Conservation (phyloP, 2,888 invertebrate genomes). For the Octodonta nipae region DNA sequence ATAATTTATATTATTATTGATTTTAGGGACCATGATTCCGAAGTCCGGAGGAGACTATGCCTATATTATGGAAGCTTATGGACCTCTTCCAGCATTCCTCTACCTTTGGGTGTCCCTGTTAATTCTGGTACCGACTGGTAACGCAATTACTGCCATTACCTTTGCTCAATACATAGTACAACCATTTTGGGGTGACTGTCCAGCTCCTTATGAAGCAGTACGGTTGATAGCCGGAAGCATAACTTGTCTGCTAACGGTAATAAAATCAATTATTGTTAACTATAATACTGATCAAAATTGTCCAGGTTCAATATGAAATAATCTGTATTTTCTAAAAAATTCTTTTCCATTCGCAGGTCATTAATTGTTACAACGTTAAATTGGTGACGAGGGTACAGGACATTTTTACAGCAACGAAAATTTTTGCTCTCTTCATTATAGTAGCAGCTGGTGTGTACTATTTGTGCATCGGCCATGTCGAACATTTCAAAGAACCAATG, state of each 20-base stretch:
- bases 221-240: conserved; percentile 76
- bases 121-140: conserved; percentile 74
- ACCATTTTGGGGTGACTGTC: conserved; percentile 71
- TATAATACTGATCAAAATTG: no score
- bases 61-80: conserved; percentile 86
- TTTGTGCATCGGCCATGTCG: conserved; percentile 56
- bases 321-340: not conserved
- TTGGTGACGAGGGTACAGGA: conserved; percentile 91
- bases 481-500: conserved; percentile 67
- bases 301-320: no score
- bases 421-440: conserved; percentile 69
- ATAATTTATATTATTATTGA: no score
- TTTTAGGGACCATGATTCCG: conserved; percentile 69
- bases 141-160: conserved; percentile 93
- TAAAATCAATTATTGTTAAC: no score
- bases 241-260: conserved; percentile 50
- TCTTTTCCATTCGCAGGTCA: conserved; percentile 35
- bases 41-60: conserved; percentile 96
- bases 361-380: conserved; percentile 92
- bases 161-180: conserved; percentile 86
- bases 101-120: conserved; percentile 92
- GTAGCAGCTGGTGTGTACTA: conserved; percentile 68
- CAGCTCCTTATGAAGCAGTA: conserved; percentile 69
- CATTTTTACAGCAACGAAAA: conserved; percentile 83
- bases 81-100: conserved; percentile 81